Evolutionary conservation across 2,797 vertebrate species (phyloP), one percentile per base, ranked within the genome.

Genomic region (Sebastes taczanowskii): DNA sequence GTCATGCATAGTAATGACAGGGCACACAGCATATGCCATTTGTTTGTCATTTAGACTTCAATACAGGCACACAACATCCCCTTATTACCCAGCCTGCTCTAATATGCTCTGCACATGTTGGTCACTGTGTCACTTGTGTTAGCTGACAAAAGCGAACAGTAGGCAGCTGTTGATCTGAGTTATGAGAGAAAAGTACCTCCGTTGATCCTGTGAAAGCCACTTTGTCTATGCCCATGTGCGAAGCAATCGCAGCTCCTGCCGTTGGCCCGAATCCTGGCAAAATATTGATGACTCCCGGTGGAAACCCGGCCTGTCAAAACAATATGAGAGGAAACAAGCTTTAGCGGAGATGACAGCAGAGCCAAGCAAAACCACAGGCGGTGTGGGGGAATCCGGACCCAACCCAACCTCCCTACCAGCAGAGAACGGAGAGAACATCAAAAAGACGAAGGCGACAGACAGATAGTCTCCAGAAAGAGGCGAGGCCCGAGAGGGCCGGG

Each of bases 201-300:
- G 97, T 99, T 71, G 99, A 99, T 92, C 99, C 99, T 42, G 99
- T 99, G 94, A 99, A 99, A 11, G 99, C 98, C 90, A 99, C 97
- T 97, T 99, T 99, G 95, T 99, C 98, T 88, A 99, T 97, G 95
- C 97, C 98, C 94, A 97, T 92, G 65, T 99, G 99, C 53, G 97
- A 98, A 75, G 97, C 96, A 71, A 99, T 99, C 11, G 97, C 97
- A 71, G 97, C 97, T 89, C 99, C 99, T 76, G 97, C 97, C 14
- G 97, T 97, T 92, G 97, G 97, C 93, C 99, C 99, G 27, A 96
- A 99, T 95, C 99, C 99, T 89, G 98, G 98, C 95, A 99, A 97
- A 97, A 99, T 99, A 96, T 99, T 99, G 96, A 99, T 95, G 86
- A 99, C 99, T 95, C 99, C 99, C n/a, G 98, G 97, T 92, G 99